phyloP scores from a whole-genome alignment of 2,113 vertebrate species.

The Fregetta grallaria region DNA sequence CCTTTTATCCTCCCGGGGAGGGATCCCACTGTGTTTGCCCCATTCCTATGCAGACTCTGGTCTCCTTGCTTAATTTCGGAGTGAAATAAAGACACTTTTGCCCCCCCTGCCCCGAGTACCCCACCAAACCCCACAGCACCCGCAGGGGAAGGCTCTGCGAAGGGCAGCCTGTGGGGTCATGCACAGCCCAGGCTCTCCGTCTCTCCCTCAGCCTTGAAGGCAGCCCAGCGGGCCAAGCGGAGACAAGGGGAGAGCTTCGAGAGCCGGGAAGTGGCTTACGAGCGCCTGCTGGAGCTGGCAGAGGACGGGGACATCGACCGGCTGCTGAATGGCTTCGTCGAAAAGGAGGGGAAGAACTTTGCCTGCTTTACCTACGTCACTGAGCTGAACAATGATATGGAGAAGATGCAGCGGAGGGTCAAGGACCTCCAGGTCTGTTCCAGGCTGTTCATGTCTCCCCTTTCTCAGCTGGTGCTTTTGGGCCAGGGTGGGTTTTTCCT shows the following conservation, averaged over 20 bases:
- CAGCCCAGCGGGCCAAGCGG: background rate
- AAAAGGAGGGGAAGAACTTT: slow-evolving; percentile 68
- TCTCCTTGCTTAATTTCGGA: background rate
- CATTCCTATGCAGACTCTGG: background rate
- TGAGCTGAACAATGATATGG: slow-evolving; percentile 52
- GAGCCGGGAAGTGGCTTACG: slow-evolving; percentile 58
- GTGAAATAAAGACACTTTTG: background rate
- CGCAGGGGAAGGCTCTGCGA: background rate
- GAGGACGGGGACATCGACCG: background rate
- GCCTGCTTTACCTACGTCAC: slow-evolving; percentile 53
- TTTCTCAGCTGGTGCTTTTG: background rate
- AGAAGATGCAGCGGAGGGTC: slow-evolving; percentile 39
- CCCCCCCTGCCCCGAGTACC: background rate
- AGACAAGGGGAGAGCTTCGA: slow-evolving; percentile 54
- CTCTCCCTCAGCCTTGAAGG: slow-evolving; percentile 27
- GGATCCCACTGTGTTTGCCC: background rate
- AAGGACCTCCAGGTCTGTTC: slow-evolving; percentile 64
- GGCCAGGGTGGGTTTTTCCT: background rate
- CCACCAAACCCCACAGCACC: background rate
- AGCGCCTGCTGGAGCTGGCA: slow-evolving; percentile 49
- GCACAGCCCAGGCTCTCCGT: background rate
- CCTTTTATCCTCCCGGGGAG: background rate
- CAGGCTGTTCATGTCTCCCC: background rate
- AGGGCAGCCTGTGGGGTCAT: background rate
- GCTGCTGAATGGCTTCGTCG: slow-evolving; percentile 19